phyloP scores from a whole-genome alignment of 2,888 invertebrate species.

The Eupithecia insigniata region DNA sequence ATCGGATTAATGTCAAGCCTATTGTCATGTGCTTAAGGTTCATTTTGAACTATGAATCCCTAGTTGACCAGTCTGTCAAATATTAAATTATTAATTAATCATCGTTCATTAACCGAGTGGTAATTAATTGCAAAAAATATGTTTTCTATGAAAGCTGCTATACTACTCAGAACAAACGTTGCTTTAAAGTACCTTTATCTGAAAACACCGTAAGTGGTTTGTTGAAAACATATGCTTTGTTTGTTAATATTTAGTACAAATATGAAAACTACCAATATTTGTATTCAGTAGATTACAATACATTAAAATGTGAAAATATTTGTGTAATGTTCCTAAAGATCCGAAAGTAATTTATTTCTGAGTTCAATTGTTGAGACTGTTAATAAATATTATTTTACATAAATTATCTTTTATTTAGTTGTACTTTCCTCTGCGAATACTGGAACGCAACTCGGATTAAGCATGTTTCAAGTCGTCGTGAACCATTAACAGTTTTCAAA shows the following conservation, averaged over 20 bases:
- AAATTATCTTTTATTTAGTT: slow-evolving; percentile 30
- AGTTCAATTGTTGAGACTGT: slow-evolving; percentile 55
- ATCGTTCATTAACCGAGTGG: too few relatives aligned
- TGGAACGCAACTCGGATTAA: too few relatives aligned
- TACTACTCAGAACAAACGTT: background rate
- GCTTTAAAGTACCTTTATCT: background rate
- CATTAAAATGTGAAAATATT: background rate
- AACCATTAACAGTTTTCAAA: too few relatives aligned
- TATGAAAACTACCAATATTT: too few relatives aligned
- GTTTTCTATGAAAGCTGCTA: background rate
- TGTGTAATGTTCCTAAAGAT: background rate
- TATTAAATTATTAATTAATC: too few relatives aligned
- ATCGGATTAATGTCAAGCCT: too few relatives aligned
- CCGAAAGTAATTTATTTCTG: slow-evolving; percentile 75
- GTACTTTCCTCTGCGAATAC: background rate
- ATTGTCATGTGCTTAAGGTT: too few relatives aligned
- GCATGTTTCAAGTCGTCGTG: too few relatives aligned
- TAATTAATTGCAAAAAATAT: background rate
- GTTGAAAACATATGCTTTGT: background rate
- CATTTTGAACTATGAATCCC: too few relatives aligned
- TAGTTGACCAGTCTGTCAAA: too few relatives aligned
- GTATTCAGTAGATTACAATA: too few relatives aligned
- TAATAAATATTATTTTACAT: slow-evolving; percentile 46
- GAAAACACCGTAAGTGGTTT: background rate
- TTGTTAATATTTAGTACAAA: background rate